Evolutionary conservation across 2,888 invertebrate genomes (phyloP).

Genomic region (Polydrusus cervinus): DNA sequence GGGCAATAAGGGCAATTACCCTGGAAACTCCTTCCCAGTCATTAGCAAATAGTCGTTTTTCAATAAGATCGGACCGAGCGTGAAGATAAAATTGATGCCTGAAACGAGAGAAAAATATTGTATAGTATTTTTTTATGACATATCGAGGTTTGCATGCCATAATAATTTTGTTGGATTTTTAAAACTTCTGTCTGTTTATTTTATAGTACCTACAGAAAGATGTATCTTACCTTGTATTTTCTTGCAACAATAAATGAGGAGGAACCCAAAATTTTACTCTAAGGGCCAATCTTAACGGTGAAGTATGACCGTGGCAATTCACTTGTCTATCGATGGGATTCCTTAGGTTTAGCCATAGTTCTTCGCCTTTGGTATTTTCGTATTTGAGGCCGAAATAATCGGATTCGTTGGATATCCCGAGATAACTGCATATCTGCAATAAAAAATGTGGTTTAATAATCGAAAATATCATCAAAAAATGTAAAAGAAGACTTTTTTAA

Average conservation of each 20-base stretch:
- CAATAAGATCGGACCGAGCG: slow-evolving; percentile 83
- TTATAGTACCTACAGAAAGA: too few species aligned
- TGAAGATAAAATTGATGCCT: slow-evolving; percentile 90
- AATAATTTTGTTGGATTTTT: too few species aligned
- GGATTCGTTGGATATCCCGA: slow-evolving; percentile 88
- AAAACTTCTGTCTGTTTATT: too few species aligned
- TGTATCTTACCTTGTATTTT: slow-evolving; percentile 80
- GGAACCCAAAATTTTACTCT: slow-evolving; percentile 94
- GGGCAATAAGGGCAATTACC: slow-evolving; percentile 85
- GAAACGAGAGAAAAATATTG: slow-evolving; percentile 60
- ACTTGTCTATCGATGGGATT: slow-evolving; percentile 87
- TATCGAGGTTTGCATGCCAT: too few species aligned
- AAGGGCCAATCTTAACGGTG: slow-evolving; percentile 80
- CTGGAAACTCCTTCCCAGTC: slow-evolving; percentile 81
- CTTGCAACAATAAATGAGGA: slow-evolving; percentile 89
- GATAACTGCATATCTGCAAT: slow-evolving; percentile 85
- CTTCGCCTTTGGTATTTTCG: slow-evolving; percentile 76
- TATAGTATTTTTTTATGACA: too few species aligned
- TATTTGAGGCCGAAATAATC: slow-evolving; percentile 93
- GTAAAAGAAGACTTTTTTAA: too few species aligned
- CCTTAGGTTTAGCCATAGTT: slow-evolving; percentile 89
- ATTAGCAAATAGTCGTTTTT: slow-evolving; percentile 81
- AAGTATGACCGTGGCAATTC: slow-evolving; percentile 73
- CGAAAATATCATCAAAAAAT: background rate
- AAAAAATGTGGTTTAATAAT: slow-evolving; percentile 40